phyloP scores from a whole-genome alignment of 2,888 invertebrate species.

The Gandaritis pyraliata region DNA sequence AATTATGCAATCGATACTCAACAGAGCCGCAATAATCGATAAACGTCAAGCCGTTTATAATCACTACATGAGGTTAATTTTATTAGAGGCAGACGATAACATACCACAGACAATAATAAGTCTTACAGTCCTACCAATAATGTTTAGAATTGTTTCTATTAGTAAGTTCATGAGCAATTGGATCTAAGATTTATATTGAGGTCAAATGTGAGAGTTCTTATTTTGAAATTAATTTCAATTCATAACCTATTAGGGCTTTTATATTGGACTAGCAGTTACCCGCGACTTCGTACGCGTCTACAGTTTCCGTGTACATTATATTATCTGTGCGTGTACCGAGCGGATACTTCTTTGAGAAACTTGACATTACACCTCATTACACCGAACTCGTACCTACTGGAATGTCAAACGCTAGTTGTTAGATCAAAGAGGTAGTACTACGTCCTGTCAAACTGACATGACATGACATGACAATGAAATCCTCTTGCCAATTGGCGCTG shows the following conservation, averaged over 20 bases:
- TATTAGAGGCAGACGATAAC: slow-evolving; percentile 18
- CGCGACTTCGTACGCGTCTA: no score
- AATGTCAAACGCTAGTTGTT: no score
- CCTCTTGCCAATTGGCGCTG: no score
- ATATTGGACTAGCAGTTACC: no score
- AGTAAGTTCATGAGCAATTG: background rate
- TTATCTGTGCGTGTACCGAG: no score
- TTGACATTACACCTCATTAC: no score
- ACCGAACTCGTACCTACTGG: no score
- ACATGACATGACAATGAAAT: no score
- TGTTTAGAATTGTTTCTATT: slow-evolving; percentile 5
- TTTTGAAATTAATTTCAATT: slow-evolving; percentile 2
- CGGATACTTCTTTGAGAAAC: no score
- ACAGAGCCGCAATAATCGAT: slow-evolving; percentile 12
- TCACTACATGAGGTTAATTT: slow-evolving; percentile 21
- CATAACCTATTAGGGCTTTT: background rate
- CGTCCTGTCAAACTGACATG: no score
- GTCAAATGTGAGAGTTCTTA: slow-evolving; percentile 5
- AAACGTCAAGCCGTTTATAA: slow-evolving; percentile 17
- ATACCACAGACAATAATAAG: background rate
- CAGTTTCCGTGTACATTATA: no score
- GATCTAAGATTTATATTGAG: slow-evolving; percentile 5
- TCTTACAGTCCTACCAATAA: background rate
- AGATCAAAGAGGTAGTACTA: no score
- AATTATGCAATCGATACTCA: slow-evolving; percentile 18